These are phyloP conservation scores for Ennomos quercinarius DNA, from an alignment of 2,888 invertebrate genomes.

Conservation along the genomic window DNA sequence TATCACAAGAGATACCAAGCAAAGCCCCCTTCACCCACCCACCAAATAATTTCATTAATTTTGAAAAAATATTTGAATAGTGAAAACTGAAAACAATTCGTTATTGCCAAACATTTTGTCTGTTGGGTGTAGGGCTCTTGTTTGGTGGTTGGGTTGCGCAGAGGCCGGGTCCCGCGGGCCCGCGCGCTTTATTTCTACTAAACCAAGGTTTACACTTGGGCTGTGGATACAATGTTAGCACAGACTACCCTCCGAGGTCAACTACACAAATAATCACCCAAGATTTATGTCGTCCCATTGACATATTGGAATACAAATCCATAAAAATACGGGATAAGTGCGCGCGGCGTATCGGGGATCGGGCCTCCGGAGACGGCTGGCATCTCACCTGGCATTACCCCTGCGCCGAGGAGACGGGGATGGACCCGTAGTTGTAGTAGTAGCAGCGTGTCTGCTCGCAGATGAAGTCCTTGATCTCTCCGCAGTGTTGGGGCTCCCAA, in stretches of 20 bases:
- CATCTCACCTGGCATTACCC: conserved; percentile 95
- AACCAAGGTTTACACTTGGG: conserved; percentile 55
- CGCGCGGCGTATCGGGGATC: conserved; percentile 80
- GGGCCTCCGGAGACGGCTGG: conserved; percentile 84
- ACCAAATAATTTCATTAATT: conserved; percentile 78
- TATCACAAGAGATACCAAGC: conserved; percentile 81
- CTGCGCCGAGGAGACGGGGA: conserved; percentile 95
- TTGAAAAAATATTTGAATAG: conserved; percentile 48
- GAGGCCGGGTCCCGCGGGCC: conserved; percentile 82
- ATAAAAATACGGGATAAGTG: conserved; percentile 46
- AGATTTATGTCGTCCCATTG: conserved; percentile 43
- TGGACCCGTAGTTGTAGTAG: conserved; percentile 96
- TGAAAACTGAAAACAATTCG: conserved; percentile 33
- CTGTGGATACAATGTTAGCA: conserved; percentile 56
- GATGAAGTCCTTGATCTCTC: conserved; percentile 93
- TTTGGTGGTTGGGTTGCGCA: conserved; percentile 85
- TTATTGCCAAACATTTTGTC: conserved; percentile 59
- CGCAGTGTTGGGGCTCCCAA: conserved; percentile 94
- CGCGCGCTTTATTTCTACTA: conserved; percentile 66
- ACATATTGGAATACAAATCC: conserved; percentile 32
- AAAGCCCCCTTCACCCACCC: conserved; percentile 86
- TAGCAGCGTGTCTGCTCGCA: conserved; percentile 96
- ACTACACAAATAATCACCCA: conserved; percentile 50
- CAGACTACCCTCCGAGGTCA: conserved; percentile 46
- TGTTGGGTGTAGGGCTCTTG: conserved; percentile 84